Conservation (phyloP, 2,888 invertebrate species). For the Tetheella fluctuosa region DNA sequence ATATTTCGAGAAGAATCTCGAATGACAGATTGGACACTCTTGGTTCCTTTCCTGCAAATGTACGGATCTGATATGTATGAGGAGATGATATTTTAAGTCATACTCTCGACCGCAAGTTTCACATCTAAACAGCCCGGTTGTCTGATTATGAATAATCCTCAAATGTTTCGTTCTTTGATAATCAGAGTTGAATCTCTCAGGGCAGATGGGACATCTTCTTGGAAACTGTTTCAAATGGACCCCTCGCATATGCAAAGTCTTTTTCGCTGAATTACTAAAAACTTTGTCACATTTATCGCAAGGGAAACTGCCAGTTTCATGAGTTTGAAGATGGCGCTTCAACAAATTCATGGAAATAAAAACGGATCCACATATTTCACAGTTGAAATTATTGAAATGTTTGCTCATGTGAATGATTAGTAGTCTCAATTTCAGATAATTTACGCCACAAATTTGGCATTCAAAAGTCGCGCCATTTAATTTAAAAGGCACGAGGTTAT, state of each 20-base stretch:
- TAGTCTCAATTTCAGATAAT: constrained; percentile 56
- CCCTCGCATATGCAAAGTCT: constrained; percentile 55
- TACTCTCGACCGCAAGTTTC: constrained; percentile 66
- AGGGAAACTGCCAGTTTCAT: constrained; percentile 61
- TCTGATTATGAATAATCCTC: constrained; percentile 62
- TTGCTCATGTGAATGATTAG: constrained; percentile 72
- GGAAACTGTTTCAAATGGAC: constrained; percentile 64
- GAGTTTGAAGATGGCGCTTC: constrained; percentile 59
- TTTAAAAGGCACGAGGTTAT: constrained; percentile 70
- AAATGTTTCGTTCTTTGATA: constrained; percentile 70
- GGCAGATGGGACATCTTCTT: constrained; percentile 65
- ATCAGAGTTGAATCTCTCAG: constrained; percentile 67
- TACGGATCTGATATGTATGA: constrained; percentile 64
- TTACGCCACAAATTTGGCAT: constrained; percentile 65
- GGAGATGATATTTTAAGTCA: constrained; percentile 64
- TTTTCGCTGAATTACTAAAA: constrained; percentile 61
- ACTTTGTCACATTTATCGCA: constrained; percentile 70
- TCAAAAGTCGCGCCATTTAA: constrained; percentile 54
- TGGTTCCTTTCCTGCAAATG: constrained; percentile 70
- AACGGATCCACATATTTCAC: constrained; percentile 67
- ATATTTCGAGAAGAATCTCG: constrained; percentile 67
- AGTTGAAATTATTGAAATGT: constrained; percentile 71
- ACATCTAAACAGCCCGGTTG: constrained; percentile 53
- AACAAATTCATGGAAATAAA: constrained; percentile 60
- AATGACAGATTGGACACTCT: constrained; percentile 62